Evolutionary conservation across 2,797 vertebrate species (phyloP).

Genomic region (Pangasius sanitwongsei): DNA sequence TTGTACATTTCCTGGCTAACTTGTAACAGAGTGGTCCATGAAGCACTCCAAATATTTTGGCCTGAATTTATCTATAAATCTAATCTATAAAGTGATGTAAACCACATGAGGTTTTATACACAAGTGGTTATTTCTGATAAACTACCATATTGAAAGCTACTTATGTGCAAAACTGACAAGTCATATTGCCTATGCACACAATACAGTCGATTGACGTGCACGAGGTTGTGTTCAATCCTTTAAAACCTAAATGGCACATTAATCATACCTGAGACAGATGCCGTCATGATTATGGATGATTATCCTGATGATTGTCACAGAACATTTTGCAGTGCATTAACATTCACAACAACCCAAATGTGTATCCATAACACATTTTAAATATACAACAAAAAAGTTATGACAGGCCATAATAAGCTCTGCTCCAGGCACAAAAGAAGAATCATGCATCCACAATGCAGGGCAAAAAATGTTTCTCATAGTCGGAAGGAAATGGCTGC

Average conservation of each 20-base stretch:
- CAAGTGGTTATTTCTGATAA: neutral
- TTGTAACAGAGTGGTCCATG: neutral
- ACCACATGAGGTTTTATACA: neutral
- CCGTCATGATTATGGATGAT: neutral
- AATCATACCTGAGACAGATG: neutral
- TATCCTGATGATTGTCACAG: neutral
- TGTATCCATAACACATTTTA: neutral
- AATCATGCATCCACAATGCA: slow-evolving; percentile 54
- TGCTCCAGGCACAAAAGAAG: neutral
- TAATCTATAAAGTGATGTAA: neutral
- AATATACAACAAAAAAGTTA: neutral
- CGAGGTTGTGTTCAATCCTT: neutral
- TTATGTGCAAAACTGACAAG: neutral
- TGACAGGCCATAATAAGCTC: neutral
- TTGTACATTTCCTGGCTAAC: too few species aligned
- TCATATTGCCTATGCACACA: too few species aligned
- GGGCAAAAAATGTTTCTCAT: slow-evolving; percentile 80
- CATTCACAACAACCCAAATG: neutral
- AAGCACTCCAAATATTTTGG: neutral
- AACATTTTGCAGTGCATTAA: neutral
- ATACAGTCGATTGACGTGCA: neutral
- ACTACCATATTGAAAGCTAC: neutral
- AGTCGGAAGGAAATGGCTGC: slow-evolving; percentile 61
- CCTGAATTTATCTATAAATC: neutral
- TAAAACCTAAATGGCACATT: neutral